These are phyloP conservation scores for Platichthys flesus DNA, from an alignment of 2,113 vertebrate genomes.

Conservation along the genomic window DNA sequence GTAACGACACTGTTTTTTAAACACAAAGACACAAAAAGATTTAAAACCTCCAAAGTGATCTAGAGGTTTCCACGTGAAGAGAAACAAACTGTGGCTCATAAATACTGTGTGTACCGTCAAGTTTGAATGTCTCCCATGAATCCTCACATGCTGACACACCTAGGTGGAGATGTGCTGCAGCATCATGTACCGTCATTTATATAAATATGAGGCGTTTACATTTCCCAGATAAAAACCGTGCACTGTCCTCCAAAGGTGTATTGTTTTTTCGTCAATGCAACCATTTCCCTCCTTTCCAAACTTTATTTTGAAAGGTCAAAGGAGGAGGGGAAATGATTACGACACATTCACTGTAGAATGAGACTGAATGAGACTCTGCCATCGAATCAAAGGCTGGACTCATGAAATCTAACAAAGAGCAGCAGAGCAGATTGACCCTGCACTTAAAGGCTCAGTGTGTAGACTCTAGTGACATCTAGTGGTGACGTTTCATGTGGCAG, in stretches of 20 bases:
- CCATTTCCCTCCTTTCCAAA: conserved; percentile 6
- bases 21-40: background rate
- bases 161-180: background rate
- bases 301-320: background rate
- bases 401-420: no score
- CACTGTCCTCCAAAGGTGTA: background rate
- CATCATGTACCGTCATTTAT: conserved; percentile 40
- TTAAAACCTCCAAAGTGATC: background rate
- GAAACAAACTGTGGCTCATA: background rate
- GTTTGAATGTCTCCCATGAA: conserved; percentile 2
- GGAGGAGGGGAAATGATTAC: conserved; percentile 3
- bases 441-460: background rate
- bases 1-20: conserved; percentile 37
- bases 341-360: conserved; percentile 22
- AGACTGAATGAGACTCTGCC: background rate
- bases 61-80: conserved; percentile 10
- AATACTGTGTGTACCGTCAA: background rate
- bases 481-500: no score
- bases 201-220: conserved; percentile 54
- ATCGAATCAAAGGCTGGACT: background rate
- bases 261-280: background rate
- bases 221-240: background rate
- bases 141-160: no score
- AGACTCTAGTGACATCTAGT: no score
- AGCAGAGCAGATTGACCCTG: background rate